These are phyloP conservation scores for Anniella stebbinsi DNA, from an alignment of 2,797 vertebrate species.

Conservation along the genomic window DNA sequence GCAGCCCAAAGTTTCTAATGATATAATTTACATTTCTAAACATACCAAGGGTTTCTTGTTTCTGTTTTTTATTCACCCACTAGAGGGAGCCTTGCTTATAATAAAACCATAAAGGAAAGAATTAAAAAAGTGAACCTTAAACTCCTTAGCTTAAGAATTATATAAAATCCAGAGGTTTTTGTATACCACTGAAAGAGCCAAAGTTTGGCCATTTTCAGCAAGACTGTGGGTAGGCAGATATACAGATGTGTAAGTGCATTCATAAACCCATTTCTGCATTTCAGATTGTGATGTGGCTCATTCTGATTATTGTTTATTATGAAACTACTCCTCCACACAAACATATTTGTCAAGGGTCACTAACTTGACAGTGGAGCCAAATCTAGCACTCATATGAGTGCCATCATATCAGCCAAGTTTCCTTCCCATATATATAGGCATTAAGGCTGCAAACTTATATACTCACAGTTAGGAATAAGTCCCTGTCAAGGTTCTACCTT, in stretches of 20 bases:
- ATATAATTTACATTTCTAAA: not conserved
- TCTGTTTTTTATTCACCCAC: not conserved
- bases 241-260: not conserved
- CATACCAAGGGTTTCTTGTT: not conserved
- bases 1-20: not conserved
- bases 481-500: too few species aligned
- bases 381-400: not conserved
- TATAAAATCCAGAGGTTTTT: not conserved
- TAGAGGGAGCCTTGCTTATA: slow-evolving; percentile 16
- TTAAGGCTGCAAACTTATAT: too few species aligned
- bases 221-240: not conserved
- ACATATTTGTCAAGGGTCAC: not conserved
- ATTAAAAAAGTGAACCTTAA: not conserved
- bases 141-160: not conserved
- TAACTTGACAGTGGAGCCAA: not conserved
- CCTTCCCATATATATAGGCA: not conserved
- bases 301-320: not conserved
- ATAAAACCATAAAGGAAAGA: slow-evolving; percentile 15
- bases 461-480: too few species aligned
- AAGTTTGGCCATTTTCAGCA: not conserved
- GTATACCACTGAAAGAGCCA: not conserved
- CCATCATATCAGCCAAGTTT: not conserved
- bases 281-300: not conserved
- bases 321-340: not conserved
- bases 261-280: not conserved